Evolutionary conservation across 1,140 invertebrate species (phyloP), one percentile per base, ranked within the genome.

Genomic region (Aphaenogaster rudis): DNA sequence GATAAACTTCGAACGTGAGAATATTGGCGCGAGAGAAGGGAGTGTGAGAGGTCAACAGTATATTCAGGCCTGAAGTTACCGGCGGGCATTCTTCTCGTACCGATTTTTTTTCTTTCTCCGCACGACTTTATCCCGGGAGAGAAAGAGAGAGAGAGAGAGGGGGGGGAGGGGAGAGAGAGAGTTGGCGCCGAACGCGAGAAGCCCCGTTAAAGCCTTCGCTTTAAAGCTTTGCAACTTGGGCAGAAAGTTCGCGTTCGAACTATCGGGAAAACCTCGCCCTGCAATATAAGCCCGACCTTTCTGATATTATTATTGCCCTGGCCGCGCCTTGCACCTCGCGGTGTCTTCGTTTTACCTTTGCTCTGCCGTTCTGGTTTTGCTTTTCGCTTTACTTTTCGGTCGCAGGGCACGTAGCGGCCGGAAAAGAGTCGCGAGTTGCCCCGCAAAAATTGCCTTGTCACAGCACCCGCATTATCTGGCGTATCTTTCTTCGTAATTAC

Each of bases 131-230:
- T 61, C 13, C 17, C 66, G 28, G 13, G 28, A 39, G 33, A 61
- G 17, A 28, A 33, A 39, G 42, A 52, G 13, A 21, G 5, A 7
- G 8, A 54, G 15, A n/a, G 1, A 15, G n/a, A n/a, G 45, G 3
- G 11, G n/a, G 54, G 42, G 52, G 61, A 59, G 67, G 21, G 33
- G 61, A 48, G 48, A 48, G 15, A 8, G 48, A 87, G 81, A 88
- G 90, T 91, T 88, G 77, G 69, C 84, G 59, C 54, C 50, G 82
- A 86, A 88, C 87, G 90, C 89, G 90, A 50, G 66, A 92, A 93
- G 82, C 86, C 87, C 91, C 90, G 92, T 92, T 93, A 92, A 92
- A 93, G 92, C 88, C 89, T 92, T 92, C 90, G 91, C 90, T 92
- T 90, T 91, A 92, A 93, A 93, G 92, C 90, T 92, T 92, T 78